Evolutionary conservation across 2,888 invertebrate species (phyloP), one percentile per base, ranked within the genome.

Genomic region (Aleiodes leptofemur): DNA sequence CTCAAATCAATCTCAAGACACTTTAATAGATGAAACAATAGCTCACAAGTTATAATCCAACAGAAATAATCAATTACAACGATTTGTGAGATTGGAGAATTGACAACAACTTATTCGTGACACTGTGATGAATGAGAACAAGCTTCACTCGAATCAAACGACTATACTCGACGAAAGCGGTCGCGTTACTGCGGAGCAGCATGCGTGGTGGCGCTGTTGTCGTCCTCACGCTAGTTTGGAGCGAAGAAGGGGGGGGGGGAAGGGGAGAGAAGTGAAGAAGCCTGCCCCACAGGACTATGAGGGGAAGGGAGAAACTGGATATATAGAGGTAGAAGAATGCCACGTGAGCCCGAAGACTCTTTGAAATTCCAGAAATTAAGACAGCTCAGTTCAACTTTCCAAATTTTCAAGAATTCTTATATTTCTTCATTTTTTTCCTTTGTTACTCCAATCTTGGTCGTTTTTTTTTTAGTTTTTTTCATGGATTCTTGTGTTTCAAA

Each of bases 141-240:
- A 53, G 53, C 4, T 16, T n/a, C 16, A 16, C 14, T 53, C 1
- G 14, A 53, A 38, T 5, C 29, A 16, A 8, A 77, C 83, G 77
- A 82, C 81, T 82, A 76, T 81, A 82, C 86, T 84, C 82, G 75
- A 82, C 85, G 85, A 80, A 82, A 83, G 86, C 88, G 86, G 82
- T 87, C 87, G 87, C 86, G 85, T 87, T 85, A 87, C 89, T 86
- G 87, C 86, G 83, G 86, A 86, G 77, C 83, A 82, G 79, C 83
- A 82, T 82, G 83, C 83, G 74, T 83, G 81, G 83, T 82, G 86
- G 83, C 87, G 86, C 83, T 86, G 82, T 78, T 8, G 76, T 85
- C 85, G 85, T 61, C 59, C 75, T 69, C 69, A 76, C 78, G 76
- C 77, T 79, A 73, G 72, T 73, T 71, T 73, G 69, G 43, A 38